A percentile compares a stretch with the other conserved stretches of the same genome.
Conservation (phyloP, 1,140 invertebrate genomes). For the Adelges cooleyi region DNA sequence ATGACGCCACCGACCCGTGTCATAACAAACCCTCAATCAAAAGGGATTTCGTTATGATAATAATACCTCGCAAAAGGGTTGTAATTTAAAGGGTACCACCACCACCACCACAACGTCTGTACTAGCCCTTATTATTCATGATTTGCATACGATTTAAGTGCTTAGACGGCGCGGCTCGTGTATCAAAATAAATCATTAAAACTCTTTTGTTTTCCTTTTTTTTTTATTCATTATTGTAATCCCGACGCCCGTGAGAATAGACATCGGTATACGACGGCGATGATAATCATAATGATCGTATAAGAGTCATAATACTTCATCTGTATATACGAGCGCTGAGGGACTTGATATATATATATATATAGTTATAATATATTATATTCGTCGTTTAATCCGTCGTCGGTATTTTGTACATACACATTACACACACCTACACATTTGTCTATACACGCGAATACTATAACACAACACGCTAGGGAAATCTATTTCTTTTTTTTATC, state of each 20-base stretch:
- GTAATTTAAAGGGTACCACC: conserved; percentile 12
- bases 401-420: too few species aligned
- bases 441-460: not conserved
- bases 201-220: not conserved
- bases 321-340: too few species aligned
- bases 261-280: too few species aligned
- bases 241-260: too few species aligned
- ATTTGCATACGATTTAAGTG: conserved; percentile 23
- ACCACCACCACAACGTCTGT: not conserved
- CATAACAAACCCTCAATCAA: conserved; percentile 29
- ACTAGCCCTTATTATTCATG: not conserved
- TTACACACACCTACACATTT: too few species aligned
- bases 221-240: too few species aligned
- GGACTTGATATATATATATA: too few species aligned
- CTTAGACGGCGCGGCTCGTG: not conserved
- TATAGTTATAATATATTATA: too few species aligned
- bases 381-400: too few species aligned
- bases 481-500: conserved; percentile 18
- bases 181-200: conserved; percentile 21
- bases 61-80: conserved; percentile 11
- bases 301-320: too few species aligned
- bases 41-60: conserved; percentile 26
- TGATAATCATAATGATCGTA: too few species aligned
- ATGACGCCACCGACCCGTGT: conserved; percentile 16
- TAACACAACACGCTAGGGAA: conserved; percentile 19